These are phyloP conservation scores for Anhinga rufa DNA, from an alignment of 2,113 vertebrate species.

Conservation along the genomic window DNA sequence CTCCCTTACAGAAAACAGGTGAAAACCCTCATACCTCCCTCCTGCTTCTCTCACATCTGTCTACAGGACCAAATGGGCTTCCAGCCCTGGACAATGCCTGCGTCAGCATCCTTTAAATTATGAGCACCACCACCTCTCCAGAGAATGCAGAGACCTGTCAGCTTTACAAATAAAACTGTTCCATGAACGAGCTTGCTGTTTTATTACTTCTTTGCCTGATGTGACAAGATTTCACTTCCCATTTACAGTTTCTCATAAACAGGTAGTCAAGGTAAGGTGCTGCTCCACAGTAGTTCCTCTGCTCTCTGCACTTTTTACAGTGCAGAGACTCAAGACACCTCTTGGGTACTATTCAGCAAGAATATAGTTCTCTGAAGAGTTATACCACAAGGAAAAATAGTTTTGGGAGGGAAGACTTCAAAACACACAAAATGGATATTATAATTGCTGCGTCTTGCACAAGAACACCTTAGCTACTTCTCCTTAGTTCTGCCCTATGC, in stretches of 20 bases:
- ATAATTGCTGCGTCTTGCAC: background rate
- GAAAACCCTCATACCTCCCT: background rate
- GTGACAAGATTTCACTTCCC: background rate
- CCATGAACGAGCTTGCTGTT: background rate
- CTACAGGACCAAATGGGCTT: background rate
- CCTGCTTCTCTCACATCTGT: background rate
- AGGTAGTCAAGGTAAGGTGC: background rate
- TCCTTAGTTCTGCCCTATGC: background rate
- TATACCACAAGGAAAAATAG: background rate
- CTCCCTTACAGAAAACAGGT: background rate
- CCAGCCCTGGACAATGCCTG: background rate
- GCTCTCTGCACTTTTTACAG: background rate
- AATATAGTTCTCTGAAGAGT: background rate
- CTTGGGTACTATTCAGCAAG: background rate
- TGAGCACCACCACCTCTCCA: background rate
- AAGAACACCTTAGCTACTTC: background rate
- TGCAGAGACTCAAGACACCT: background rate
- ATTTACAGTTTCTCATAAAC: background rate
- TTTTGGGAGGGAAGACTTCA: background rate
- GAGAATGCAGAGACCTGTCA: background rate
- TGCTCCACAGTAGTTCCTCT: background rate
- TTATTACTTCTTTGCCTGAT: background rate
- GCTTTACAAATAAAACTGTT: background rate
- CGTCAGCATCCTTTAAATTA: background rate
- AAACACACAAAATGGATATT: background rate